Percentiles rank a stretch among this genome's conserved stretches.
These are phyloP conservation scores for Hemiscyllium ocellatum DNA, from an alignment of 2,113 vertebrate species.

Conservation along the genomic window DNA sequence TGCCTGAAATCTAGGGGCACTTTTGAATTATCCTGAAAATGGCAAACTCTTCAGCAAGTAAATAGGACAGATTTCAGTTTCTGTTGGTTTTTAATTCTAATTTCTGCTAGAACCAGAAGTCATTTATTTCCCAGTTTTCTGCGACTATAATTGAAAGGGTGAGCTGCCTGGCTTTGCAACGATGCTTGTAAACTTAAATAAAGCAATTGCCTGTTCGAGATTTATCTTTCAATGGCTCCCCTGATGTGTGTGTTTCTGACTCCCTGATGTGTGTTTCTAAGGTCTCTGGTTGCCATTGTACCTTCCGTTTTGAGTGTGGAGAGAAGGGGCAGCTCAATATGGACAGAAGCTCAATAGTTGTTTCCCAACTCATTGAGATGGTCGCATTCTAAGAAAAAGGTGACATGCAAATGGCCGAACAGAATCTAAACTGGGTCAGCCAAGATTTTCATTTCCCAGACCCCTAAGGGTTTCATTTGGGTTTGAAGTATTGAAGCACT, in stretches of 20 bases:
- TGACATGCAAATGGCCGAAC: neutral
- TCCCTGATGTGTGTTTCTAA: constrained; percentile 19
- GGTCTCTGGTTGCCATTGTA: constrained; percentile 5
- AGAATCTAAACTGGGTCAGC: neutral
- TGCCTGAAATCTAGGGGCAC: neutral
- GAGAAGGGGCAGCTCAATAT: neutral
- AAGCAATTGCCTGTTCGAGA: neutral
- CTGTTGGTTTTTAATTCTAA: neutral
- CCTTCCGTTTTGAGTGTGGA: neutral
- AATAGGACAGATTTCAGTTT: neutral
- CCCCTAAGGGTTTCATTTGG: neutral
- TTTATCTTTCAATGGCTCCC: neutral
- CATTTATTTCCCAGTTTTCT: neutral
- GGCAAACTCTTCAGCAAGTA: neutral
- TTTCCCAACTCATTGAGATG: neutral
- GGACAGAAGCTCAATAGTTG: neutral
- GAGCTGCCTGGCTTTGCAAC: neutral
- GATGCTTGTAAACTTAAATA: constrained; percentile 10
- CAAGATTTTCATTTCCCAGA: neutral
- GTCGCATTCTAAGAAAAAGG: neutral
- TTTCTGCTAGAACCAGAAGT: neutral
- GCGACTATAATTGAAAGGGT: neutral
- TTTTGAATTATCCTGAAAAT: neutral
- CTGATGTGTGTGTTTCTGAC: neutral
- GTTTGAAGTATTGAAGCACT: neutral